These are phyloP conservation scores for Drosophila lini DNA, from an alignment of 1,140 invertebrate species.

Conservation along the genomic window DNA sequence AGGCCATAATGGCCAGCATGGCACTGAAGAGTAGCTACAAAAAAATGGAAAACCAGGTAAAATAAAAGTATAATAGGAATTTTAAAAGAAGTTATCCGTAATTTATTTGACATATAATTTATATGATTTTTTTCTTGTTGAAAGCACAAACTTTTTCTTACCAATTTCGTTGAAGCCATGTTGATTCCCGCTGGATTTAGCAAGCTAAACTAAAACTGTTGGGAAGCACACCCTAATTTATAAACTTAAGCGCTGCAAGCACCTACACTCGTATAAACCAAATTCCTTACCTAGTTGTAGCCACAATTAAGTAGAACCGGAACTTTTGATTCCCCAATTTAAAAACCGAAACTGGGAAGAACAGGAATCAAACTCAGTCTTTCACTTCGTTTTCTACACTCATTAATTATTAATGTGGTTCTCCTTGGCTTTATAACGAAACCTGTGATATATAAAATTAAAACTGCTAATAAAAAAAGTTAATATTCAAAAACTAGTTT, in stretches of 20 bases:
- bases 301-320: not conserved
- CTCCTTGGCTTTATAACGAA: constrained; percentile 5
- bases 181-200: not conserved
- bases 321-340: not conserved
- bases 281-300: not conserved
- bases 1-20: constrained; percentile 58
- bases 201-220: not conserved
- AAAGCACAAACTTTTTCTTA: not conserved
- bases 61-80: not conserved
- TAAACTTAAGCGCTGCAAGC: not conserved
- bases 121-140: not conserved
- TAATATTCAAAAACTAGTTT: not conserved
- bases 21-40: constrained; percentile 57
- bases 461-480: not conserved
- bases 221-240: not conserved
- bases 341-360: not conserved
- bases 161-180: constrained; percentile 7
- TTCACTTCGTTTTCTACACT: no score
- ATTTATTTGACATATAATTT: no score
- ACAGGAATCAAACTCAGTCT: not conserved
- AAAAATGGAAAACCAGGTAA: not conserved
- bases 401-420: constrained; percentile 2
- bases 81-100: no score
- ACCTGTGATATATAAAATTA: not conserved
- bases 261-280: not conserved